A percentile compares a stretch with the other conserved stretches of the same genome.
Evolutionary conservation across 2,888 invertebrate genomes (phyloP).

Genomic region (Apamea crenata): DNA sequence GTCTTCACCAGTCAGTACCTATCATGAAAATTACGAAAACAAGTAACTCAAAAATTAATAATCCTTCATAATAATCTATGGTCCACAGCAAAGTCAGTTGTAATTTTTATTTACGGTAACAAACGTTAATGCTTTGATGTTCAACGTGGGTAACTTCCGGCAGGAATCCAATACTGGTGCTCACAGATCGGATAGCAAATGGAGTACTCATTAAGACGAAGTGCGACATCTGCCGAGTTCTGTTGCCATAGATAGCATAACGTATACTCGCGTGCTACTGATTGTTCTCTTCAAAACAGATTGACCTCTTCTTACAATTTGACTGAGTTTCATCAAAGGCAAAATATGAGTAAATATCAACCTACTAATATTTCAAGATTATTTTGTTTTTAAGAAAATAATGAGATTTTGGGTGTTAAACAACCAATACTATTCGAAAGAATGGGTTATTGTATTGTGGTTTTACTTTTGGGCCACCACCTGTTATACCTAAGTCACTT

Average conservation of each 20-base stretch:
- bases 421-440: no score
- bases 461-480: no score
- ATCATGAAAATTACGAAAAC: neutral
- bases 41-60: neutral
- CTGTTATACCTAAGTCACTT: no score
- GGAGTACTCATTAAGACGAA: conserved; percentile 10
- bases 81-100: conserved; percentile 1
- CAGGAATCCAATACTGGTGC: neutral
- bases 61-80: neutral
- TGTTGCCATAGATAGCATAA: neutral
- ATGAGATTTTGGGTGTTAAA: neutral
- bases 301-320: neutral
- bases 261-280: neutral
- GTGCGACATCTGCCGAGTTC: neutral
- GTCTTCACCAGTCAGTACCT: neutral
- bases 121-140: conserved; percentile 18
- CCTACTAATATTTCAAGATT: neutral
- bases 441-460: no score
- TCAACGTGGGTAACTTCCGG: conserved; percentile 7
- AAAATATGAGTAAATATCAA: neutral
- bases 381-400: neutral
- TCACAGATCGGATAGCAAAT: conserved; percentile 26
- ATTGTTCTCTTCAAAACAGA: neutral
- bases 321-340: neutral
- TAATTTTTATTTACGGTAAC: conserved; percentile 27